A percentile compares a stretch with the other conserved stretches of the same genome.
Evolutionary conservation across 2,888 invertebrate genomes (phyloP).

Genomic region (Julus scanicus): DNA sequence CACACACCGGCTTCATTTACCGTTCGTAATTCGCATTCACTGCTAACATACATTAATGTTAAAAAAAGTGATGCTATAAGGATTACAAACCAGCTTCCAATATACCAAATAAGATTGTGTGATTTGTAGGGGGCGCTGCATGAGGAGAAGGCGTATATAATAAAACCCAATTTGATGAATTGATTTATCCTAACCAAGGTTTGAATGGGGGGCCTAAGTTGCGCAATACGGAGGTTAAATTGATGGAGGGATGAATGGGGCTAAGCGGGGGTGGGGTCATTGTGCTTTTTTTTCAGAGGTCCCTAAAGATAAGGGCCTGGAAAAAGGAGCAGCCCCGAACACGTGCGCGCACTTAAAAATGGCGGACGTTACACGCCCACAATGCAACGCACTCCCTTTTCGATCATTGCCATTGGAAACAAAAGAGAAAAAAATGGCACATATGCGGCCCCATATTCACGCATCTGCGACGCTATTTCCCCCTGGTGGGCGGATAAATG

Average conservation of each 20-base stretch:
- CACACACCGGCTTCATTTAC: too few species aligned
- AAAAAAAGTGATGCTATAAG: too few species aligned
- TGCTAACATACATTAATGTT: too few species aligned
- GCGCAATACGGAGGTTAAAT: too few species aligned
- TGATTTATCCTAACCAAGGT: too few species aligned
- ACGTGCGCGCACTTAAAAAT: conserved; percentile 21
- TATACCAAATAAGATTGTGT: too few species aligned
- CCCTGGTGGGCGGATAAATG: background rate
- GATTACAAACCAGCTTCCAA: too few species aligned
- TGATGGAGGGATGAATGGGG: background rate
- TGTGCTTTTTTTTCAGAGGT: background rate
- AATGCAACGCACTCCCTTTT: background rate
- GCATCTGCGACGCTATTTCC: background rate
- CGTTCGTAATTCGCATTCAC: too few species aligned
- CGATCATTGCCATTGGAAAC: background rate
- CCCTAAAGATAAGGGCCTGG: background rate
- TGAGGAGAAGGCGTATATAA: too few species aligned
- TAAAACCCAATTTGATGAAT: too few species aligned
- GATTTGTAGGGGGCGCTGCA: too few species aligned
- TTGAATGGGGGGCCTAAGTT: too few species aligned
- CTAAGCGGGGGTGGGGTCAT: background rate
- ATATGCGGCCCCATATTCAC: background rate
- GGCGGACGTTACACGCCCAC: conserved; percentile 7
- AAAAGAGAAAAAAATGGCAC: background rate
- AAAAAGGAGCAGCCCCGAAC: background rate